phyloP scores from a whole-genome alignment of 2,888 invertebrate genomes.

The Phortica okadai region DNA sequence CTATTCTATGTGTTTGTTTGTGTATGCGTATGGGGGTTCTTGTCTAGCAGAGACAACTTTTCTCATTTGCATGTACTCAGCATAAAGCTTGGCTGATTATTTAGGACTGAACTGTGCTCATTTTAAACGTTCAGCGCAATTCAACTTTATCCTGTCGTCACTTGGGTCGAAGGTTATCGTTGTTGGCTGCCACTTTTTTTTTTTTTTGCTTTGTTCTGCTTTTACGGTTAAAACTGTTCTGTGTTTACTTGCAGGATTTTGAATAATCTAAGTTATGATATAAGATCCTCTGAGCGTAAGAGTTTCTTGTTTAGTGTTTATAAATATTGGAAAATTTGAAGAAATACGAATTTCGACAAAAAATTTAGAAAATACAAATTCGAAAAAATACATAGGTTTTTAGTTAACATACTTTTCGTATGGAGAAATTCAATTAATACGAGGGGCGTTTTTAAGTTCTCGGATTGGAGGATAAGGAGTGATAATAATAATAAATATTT shows the following conservation, averaged over 20 bases:
- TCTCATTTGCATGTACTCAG: slow-evolving; percentile 50
- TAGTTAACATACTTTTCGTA: not conserved
- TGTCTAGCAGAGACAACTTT: slow-evolving; percentile 38
- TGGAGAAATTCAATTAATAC: not conserved
- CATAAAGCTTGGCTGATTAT: slow-evolving; percentile 48
- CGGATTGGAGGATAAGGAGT: no score
- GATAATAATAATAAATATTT: no score
- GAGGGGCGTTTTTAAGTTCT: no score
- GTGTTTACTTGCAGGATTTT: slow-evolving; percentile 39
- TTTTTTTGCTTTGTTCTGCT: slow-evolving; percentile 21
- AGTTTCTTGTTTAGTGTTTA: no score
- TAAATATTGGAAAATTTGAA: no score
- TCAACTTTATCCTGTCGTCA: slow-evolving; percentile 11
- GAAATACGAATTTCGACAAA: no score
- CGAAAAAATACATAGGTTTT: not conserved
- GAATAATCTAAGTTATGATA: no score
- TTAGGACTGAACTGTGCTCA: slow-evolving; percentile 60
- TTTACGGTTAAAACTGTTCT: slow-evolving; percentile 7
- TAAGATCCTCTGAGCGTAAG: no score
- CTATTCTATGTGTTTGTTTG: slow-evolving; percentile 44
- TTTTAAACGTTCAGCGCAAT: slow-evolving; percentile 57
- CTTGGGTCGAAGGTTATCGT: slow-evolving; percentile 13
- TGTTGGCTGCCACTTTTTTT: slow-evolving; percentile 23
- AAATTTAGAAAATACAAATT: no score
- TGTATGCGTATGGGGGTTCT: slow-evolving; percentile 19